phyloP scores from a whole-genome alignment of 2,797 vertebrate species.

The Benthosema pterotum region DNA sequence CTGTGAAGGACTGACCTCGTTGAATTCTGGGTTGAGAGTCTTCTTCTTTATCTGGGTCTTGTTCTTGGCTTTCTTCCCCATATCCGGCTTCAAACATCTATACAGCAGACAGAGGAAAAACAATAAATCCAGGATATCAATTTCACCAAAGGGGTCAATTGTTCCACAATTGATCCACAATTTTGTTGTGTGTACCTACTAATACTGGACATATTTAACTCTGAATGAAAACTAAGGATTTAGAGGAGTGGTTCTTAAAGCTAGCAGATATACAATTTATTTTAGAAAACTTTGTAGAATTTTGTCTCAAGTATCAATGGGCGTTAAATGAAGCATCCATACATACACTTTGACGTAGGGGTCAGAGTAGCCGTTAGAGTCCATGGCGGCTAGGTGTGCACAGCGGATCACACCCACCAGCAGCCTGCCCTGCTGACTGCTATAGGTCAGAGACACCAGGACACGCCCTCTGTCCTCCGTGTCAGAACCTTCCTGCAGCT shows the following conservation, averaged over 20 bases:
- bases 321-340: no score
- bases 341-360: conserved; percentile 94
- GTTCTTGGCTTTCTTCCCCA: conserved; percentile 93
- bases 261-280: no score
- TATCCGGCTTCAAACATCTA: conserved; percentile 92
- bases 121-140: no score
- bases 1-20: conserved; percentile 79
- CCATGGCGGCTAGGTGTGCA: conserved; percentile 94
- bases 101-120: conserved; percentile 18
- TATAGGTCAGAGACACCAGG: conserved; percentile 92
- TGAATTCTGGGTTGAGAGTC: conserved; percentile 91
- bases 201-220: no score
- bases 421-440: conserved; percentile 88
- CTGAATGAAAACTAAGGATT: no score
- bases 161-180: no score
- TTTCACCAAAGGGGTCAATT: no score
- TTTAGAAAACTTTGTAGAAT: no score
- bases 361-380: conserved; percentile 95
- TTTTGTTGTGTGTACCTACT: no score
- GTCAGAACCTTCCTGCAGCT: conserved; percentile 81
- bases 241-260: no score
- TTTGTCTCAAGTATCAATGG: no score
- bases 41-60: conserved; percentile 96
- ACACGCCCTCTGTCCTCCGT: conserved; percentile 92
- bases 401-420: conserved; percentile 93